Evolutionary conservation across 2,888 invertebrate species (phyloP).

Genomic region (Agrochola macilenta): DNA sequence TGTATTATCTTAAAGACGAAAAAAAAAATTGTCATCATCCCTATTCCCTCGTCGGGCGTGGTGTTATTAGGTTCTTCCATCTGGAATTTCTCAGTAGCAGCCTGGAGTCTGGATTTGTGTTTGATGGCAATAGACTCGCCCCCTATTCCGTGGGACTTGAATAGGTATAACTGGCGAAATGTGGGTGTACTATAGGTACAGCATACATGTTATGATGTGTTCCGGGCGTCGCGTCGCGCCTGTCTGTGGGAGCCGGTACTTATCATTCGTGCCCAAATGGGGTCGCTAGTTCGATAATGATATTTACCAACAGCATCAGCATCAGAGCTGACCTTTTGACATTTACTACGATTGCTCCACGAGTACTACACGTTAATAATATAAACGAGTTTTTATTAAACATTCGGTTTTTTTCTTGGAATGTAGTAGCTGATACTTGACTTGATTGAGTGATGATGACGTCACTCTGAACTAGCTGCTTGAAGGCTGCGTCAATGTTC

Average conservation of each 20-base stretch:
- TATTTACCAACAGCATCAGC: slow-evolving; percentile 23
- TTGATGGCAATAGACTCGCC: no score
- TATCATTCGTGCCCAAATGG: slow-evolving; percentile 29
- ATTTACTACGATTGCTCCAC: slow-evolving; percentile 28
- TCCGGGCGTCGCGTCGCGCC: background rate
- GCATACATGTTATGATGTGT: no score
- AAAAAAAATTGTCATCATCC: no score
- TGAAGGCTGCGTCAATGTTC: background rate
- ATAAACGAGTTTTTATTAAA: slow-evolving; percentile 14
- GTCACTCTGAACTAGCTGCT: background rate
- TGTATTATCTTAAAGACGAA: no score
- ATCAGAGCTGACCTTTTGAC: slow-evolving; percentile 39
- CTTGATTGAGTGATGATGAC: background rate
- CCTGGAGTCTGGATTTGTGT: no score
- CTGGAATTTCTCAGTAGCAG: no score
- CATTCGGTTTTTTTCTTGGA: background rate
- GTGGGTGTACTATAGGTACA: no score
- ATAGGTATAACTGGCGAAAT: no score
- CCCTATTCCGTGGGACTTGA: no score
- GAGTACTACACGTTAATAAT: background rate
- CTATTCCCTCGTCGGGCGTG: background rate
- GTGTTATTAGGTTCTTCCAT: background rate
- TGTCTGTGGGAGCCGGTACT: background rate
- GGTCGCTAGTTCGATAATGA: slow-evolving; percentile 33
- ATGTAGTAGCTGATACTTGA: background rate